Percentiles rank a stretch among this genome's conserved stretches.
These are phyloP conservation scores for Branchinecta sandiegonensis DNA, from an alignment of 2,888 invertebrate genomes.

Conservation along the genomic window DNA sequence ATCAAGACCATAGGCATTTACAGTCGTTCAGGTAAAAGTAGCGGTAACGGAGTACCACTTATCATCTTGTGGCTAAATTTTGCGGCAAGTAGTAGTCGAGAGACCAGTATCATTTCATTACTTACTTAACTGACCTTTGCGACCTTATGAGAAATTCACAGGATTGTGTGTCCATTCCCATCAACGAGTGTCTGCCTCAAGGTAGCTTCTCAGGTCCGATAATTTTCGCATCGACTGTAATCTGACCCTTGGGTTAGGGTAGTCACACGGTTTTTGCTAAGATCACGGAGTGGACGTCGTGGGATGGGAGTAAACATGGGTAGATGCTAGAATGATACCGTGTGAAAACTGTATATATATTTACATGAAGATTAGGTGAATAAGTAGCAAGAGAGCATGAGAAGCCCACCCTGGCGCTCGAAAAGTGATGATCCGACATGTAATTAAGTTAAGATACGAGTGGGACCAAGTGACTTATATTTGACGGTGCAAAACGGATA, in stretches of 20 bases:
- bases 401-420: background rate
- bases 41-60: too few species aligned
- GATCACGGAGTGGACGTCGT: constrained; percentile 10
- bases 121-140: constrained; percentile 3
- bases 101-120: background rate
- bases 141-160: constrained; percentile 14
- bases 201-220: constrained; percentile 14
- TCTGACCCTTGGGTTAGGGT: constrained; percentile 12
- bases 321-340: background rate
- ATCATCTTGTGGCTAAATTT: too few species aligned
- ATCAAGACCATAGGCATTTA: too few species aligned
- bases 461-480: too few species aligned
- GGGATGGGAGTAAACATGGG: background rate
- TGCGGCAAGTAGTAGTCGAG: too few species aligned
- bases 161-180: constrained; percentile 15
- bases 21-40: too few species aligned
- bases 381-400: background rate
- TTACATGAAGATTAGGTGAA: background rate
- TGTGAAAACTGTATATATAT: background rate
- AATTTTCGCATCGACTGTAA: constrained; percentile 3
- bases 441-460: background rate
- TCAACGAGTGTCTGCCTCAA: background rate
- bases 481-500: too few species aligned
- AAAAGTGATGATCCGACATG: background rate
- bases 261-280: constrained; percentile 9